Evolutionary conservation across 2,888 invertebrate species (phyloP).

Genomic region (Aproaerema taeniolella): DNA sequence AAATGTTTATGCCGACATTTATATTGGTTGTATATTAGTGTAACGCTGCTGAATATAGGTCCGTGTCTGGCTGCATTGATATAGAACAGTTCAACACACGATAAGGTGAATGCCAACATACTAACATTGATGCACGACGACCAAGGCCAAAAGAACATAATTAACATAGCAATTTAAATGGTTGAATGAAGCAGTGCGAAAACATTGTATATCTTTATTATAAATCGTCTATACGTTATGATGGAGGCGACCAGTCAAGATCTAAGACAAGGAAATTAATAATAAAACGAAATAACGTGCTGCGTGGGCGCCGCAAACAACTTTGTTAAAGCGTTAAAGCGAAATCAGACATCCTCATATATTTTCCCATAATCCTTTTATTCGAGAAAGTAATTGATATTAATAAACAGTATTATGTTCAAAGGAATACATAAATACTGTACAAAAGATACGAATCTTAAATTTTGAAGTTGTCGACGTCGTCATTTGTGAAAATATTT

Average conservation of each 20-base stretch:
- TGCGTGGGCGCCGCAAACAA: constrained; percentile 3
- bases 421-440: constrained; percentile 1
- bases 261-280: constrained; percentile 6
- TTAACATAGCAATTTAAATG: constrained; percentile 29
- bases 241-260: constrained; percentile 4
- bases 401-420: constrained; percentile 10
- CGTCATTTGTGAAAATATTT: neutral
- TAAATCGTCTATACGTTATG: neutral
- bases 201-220: neutral
- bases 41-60: constrained; percentile 32
- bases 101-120: constrained; percentile 61
- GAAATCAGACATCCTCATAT: no score
- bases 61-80: constrained; percentile 37
- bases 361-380: constrained; percentile 8
- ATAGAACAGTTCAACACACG: constrained; percentile 71
- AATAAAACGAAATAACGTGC: constrained; percentile 6
- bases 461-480: constrained; percentile 1
- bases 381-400: constrained; percentile 15
- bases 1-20: constrained; percentile 24
- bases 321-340: neutral
- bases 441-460: no score
- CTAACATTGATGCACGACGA: constrained; percentile 45
- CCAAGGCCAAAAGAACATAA: constrained; percentile 56
- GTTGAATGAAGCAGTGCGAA: neutral
- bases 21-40: constrained; percentile 24